Percentiles rank a stretch among this genome's conserved stretches.
Conservation (phyloP, 1,140 invertebrate genomes). For the Musca domestica region DNA sequence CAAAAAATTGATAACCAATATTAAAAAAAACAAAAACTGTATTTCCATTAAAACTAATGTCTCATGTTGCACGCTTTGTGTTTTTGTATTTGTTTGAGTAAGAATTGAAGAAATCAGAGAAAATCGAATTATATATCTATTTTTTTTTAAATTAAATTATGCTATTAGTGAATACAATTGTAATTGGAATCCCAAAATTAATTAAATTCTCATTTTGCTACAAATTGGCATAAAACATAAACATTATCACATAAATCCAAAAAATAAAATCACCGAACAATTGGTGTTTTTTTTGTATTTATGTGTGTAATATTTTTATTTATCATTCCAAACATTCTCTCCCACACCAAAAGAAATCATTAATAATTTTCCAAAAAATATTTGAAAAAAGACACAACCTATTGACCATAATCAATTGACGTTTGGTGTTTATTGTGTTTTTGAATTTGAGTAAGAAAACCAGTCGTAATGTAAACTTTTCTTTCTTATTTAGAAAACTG, state of each 20-base stretch:
- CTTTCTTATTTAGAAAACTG: slow-evolving; percentile 5
- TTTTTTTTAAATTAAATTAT: not conserved
- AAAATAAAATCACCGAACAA: not conserved
- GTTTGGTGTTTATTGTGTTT: slow-evolving; percentile 30
- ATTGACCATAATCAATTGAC: slow-evolving; percentile 23
- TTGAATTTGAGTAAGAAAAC: slow-evolving; percentile 3
- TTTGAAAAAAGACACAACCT: not conserved
- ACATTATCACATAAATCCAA: not conserved
- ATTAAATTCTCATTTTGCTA: not conserved
- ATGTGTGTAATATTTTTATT: too few relatives aligned
- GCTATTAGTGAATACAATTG: not conserved
- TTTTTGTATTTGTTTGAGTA: slow-evolving; percentile 28
- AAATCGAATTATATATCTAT: too few relatives aligned
- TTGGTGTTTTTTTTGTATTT: too few relatives aligned
- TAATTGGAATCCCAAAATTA: not conserved
- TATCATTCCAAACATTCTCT: too few relatives aligned
- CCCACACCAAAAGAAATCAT: too few relatives aligned
- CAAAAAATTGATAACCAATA: too few relatives aligned
- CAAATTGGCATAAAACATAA: slow-evolving; percentile 14
- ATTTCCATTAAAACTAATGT: slow-evolving; percentile 20
- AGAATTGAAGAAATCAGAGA: slow-evolving; percentile 3
- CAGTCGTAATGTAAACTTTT: slow-evolving; percentile 23
- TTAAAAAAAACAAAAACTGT: too few relatives aligned
- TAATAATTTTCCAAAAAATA: not conserved
- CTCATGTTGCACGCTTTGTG: slow-evolving; percentile 31